These are phyloP conservation scores for Apeira syringaria DNA, from an alignment of 2,888 invertebrate species.

Conservation along the genomic window DNA sequence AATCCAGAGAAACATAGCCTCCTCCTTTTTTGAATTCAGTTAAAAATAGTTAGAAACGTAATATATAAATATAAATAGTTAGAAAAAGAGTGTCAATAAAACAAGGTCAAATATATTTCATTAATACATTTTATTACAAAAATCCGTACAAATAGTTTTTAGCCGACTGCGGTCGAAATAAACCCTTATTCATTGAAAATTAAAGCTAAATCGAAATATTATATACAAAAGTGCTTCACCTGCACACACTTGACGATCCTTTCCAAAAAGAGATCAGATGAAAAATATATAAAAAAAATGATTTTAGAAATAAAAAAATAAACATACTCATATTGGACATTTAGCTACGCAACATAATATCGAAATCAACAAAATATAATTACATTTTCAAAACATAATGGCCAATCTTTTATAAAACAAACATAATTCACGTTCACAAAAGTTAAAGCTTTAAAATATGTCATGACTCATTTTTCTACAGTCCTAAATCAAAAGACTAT, in stretches of 20 bases:
- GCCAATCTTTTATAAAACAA: no score
- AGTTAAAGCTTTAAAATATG: background rate
- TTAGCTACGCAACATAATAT: no score
- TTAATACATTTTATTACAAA: conserved; percentile 69
- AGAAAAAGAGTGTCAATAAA: no score
- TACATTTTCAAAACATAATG: no score
- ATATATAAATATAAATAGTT: no score
- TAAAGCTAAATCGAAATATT: conserved; percentile 56
- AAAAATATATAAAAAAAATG: conserved; percentile 13
- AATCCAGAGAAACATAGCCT: no score
- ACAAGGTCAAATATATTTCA: conserved; percentile 23
- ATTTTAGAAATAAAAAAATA: no score
- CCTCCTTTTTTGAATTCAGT: no score
- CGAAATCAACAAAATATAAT: no score
- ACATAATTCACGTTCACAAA: background rate
- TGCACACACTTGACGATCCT: conserved; percentile 47
- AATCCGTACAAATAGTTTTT: conserved; percentile 60
- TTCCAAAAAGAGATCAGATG: conserved; percentile 54
- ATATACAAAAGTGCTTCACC: conserved; percentile 68
- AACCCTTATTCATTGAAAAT: conserved; percentile 55
- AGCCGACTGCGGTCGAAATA: conserved; percentile 79
- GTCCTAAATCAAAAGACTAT: background rate
- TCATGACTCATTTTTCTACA: background rate
- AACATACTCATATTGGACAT: no score
- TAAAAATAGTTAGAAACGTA: no score